Base-by-base conservation (phyloP, 2,113 vertebrate species). In the Epinephelus lanceolatus region DNA sequence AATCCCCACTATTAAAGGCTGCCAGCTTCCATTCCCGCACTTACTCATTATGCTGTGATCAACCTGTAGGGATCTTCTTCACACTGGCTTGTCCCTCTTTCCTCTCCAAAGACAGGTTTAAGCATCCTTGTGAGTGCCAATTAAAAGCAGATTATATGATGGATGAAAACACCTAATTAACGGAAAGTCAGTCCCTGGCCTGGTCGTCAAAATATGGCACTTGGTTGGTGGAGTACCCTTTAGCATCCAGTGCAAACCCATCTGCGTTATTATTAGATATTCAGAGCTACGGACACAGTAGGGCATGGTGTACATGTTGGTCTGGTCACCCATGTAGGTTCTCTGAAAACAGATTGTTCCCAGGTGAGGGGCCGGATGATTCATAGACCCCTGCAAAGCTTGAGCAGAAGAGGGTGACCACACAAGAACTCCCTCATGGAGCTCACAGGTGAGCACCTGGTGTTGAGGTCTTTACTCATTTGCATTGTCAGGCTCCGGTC, bases 21-120 rank as follows among this genome's bases (percentile, higher is more conserved):
- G 81, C 78, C 80, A 83, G 72, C 81, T 67, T 76, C 69, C 70
- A 59, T 78, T 86, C 77, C 47, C 1, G 52, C 77, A 56, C 52
- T 56, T 27, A 17, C 68, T 86, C 71, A 89, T 89, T 87, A 90
- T 73, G 68, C 47, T 51, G 60, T 76, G 78, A 91, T 85, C 86
- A 86, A 86, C 75, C 86, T 52, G 40, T 66, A 25, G 78, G n/a
- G 21, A 71, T 77, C 51, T 75, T 86, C 78, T 60, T 68, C 40
- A 52, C 51, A 2, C 0, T 33, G 42, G 33, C 53, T 25, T 60
- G 65, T 63, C 37, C 70, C n/a, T 80, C 30, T 51, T 52, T 84
- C 61, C 19, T 70, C 42, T 18, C 60, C 57, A 49, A 49, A 49
- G 25, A 59, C 57, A 72, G 37, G 57, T 62, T 47, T 30, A 49